Evolutionary conservation across 2,888 invertebrate species (phyloP).

Genomic region (Dendrolimus houi): DNA sequence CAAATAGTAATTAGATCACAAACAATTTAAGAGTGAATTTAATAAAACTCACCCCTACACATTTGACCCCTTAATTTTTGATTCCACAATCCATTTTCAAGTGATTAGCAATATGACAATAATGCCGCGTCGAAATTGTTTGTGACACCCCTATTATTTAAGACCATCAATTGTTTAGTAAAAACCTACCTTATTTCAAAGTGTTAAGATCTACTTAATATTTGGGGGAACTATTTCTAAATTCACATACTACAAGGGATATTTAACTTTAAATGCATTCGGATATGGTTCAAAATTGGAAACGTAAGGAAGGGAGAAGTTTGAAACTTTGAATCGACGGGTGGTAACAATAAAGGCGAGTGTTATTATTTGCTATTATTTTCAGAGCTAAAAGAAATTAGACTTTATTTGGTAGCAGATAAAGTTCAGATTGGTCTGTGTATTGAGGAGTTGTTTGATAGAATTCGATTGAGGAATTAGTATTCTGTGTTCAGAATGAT

Average conservation of each 20-base stretch:
- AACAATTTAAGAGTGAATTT: background rate
- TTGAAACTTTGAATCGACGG: conserved; percentile 55
- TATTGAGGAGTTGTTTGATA: conserved; percentile 26
- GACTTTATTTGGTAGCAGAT: conserved; percentile 19
- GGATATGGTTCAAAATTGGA: conserved; percentile 19
- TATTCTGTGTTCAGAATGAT: conserved; percentile 55
- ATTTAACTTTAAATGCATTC: conserved; percentile 16
- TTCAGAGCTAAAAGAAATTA: conserved; percentile 21
- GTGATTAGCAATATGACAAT: conserved; percentile 43
- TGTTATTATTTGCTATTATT: conserved; percentile 41
- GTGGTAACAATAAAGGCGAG: conserved; percentile 71
- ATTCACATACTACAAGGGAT: conserved; percentile 6
- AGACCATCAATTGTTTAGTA: conserved; percentile 22
- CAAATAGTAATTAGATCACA: background rate
- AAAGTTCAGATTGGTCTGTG: conserved; percentile 23
- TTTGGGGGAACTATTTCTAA: no score
- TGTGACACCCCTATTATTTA: conserved; percentile 47
- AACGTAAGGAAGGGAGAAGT: conserved; percentile 14
- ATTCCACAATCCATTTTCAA: conserved; percentile 28
- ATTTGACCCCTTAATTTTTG: conserved; percentile 1
- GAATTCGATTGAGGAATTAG: conserved; percentile 52
- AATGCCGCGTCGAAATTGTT: conserved; percentile 47
- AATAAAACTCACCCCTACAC: background rate
- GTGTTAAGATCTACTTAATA: background rate
- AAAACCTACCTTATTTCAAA: background rate